A percentile compares a stretch with the other conserved stretches of the same genome.
Conservation (phyloP, 2,797 vertebrate genomes). For the Dendrocincla tyrannina region DNA sequence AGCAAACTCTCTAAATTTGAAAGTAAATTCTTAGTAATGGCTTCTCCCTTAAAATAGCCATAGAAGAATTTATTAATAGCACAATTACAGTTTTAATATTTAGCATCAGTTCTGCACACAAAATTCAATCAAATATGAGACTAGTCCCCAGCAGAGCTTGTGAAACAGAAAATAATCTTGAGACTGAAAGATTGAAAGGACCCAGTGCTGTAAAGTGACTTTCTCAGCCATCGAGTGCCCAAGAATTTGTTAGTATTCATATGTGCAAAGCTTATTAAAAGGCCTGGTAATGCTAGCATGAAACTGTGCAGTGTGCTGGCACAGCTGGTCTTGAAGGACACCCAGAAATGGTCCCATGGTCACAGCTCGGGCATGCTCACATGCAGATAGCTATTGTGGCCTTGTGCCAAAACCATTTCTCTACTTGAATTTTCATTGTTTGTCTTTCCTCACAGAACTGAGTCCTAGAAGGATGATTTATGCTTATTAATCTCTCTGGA, state of each 20-base stretch:
- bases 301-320: background rate
- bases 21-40: background rate
- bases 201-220: conserved; percentile 58
- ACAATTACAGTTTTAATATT: background rate
- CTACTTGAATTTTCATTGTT: background rate
- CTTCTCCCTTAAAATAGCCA: background rate
- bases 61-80: background rate
- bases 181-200: conserved; percentile 19
- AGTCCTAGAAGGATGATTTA: conserved; percentile 51
- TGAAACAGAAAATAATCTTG: conserved; percentile 34
- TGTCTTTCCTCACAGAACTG: conserved; percentile 61
- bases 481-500: conserved; percentile 37
- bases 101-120: background rate
- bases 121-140: background rate
- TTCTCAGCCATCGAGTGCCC: background rate
- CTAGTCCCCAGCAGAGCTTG: background rate
- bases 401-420: background rate
- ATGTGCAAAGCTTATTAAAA: background rate
- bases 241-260: background rate
- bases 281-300: background rate
- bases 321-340: background rate
- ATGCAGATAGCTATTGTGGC: background rate
- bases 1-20: background rate
- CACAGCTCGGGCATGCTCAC: background rate
- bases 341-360: background rate